Percentiles rank a stretch among this genome's conserved stretches.
phyloP scores from a whole-genome alignment of 2,113 vertebrate species.

The Siniperca knerii region DNA sequence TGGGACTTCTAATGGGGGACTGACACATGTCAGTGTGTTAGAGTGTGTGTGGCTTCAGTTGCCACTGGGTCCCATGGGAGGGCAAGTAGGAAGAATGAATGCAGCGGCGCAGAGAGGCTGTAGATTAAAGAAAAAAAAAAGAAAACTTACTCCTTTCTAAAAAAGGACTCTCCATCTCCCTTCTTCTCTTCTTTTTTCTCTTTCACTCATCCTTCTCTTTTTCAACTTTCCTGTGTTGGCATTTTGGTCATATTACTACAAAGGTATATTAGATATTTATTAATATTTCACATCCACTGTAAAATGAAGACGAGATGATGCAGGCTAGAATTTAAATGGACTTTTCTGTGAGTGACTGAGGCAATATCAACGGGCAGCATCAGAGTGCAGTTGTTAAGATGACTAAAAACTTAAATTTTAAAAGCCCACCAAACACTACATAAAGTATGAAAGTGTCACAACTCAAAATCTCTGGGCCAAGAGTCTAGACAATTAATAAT shows the following conservation, averaged over 20 bases:
- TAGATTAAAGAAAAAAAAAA: slow-evolving; percentile 12
- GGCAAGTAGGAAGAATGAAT: slow-evolving; percentile 21
- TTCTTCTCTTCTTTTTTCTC: neutral
- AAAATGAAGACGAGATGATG: neutral
- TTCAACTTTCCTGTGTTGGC: neutral
- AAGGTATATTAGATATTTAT: neutral
- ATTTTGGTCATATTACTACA: neutral
- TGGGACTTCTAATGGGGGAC: too few relatives aligned
- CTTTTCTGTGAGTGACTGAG: neutral
- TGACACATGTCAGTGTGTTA: slow-evolving; percentile 44
- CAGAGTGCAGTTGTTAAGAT: neutral
- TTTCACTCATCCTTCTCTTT: neutral
- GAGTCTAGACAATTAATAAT: neutral
- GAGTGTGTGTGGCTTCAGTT: slow-evolving; percentile 6
- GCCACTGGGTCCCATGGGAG: slow-evolving; percentile 21
- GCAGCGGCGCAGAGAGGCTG: neutral
- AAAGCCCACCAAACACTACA: neutral
- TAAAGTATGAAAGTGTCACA: neutral
- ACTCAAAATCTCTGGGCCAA: neutral
- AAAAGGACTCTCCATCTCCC: neutral
- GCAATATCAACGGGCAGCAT: neutral
- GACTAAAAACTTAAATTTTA: neutral
- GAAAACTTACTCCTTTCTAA: neutral
- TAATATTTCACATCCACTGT: neutral
- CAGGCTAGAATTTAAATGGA: neutral